Percentiles rank a stretch among this genome's conserved stretches.
These are phyloP conservation scores for Acronicta psi DNA, from an alignment of 2,888 invertebrate genomes.

Conservation along the genomic window DNA sequence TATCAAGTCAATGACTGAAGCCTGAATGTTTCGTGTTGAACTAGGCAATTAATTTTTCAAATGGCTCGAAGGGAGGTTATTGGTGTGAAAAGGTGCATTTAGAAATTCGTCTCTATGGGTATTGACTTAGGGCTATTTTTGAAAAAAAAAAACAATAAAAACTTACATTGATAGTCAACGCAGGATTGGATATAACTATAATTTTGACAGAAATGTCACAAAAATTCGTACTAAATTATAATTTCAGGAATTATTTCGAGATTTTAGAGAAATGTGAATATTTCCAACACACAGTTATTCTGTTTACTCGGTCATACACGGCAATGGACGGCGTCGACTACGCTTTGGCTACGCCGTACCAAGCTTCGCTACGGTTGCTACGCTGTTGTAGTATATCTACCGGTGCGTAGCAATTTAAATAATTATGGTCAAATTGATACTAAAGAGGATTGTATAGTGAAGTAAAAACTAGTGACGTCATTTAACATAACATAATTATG, in stretches of 20 bases:
- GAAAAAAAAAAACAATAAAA: background rate
- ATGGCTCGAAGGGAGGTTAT: constrained; percentile 25
- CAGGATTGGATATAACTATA: background rate
- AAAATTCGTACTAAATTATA: no score
- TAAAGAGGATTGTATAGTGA: no score
- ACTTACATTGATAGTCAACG: background rate
- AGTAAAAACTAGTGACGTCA: no score
- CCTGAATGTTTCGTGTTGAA: constrained; percentile 27
- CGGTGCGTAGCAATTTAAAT: background rate
- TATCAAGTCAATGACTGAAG: constrained; percentile 1
- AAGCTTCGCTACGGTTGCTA: background rate
- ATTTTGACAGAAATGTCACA: background rate
- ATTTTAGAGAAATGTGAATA: no score
- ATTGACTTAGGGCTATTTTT: background rate
- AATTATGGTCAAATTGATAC: no score
- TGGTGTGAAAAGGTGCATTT: constrained; percentile 14
- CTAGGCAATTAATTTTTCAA: constrained; percentile 49
- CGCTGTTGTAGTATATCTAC: constrained; percentile 8
- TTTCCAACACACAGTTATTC: no score
- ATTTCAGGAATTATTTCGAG: no score
- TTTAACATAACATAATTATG: no score
- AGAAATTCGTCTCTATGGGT: constrained; percentile 1
- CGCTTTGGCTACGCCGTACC: background rate
- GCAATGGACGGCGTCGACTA: background rate
- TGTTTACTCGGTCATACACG: no score